These are phyloP conservation scores for Leptinotarsa rubiginosa DNA, from an alignment of 2,888 invertebrate species.

Conservation along the genomic window DNA sequence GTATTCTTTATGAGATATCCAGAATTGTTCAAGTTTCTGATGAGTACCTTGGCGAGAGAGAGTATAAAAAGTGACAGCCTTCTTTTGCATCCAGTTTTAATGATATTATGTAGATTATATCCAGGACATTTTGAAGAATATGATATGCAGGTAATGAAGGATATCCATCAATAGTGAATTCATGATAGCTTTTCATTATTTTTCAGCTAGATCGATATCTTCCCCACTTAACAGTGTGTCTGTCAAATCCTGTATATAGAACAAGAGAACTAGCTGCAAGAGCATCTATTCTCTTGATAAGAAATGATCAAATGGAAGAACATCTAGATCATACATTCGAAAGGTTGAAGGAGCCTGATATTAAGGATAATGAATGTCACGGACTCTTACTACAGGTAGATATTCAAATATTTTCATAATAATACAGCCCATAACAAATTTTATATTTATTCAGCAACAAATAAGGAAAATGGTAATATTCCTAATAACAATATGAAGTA, in stretches of 20 bases:
- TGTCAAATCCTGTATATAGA: slow-evolving; percentile 74
- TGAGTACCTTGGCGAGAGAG: slow-evolving; percentile 58
- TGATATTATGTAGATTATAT: slow-evolving; percentile 82
- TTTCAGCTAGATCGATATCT: slow-evolving; percentile 75
- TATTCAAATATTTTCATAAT: slow-evolving; percentile 12
- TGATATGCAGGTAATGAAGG: slow-evolving; percentile 69
- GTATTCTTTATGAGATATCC: slow-evolving; percentile 84
- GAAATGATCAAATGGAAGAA: slow-evolving; percentile 57
- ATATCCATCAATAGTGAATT: background rate
- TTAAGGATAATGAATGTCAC: slow-evolving; percentile 73
- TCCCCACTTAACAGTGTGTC: slow-evolving; percentile 74
- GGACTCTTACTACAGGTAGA: slow-evolving; percentile 76
- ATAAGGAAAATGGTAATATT: too few relatives aligned
- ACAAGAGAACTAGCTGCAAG: slow-evolving; percentile 80
- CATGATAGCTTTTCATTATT: slow-evolving; percentile 44
- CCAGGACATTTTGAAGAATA: slow-evolving; percentile 80
- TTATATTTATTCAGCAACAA: too few relatives aligned
- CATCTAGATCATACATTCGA: slow-evolving; percentile 55
- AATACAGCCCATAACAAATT: background rate
- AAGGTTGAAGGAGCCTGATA: slow-evolving; percentile 48
- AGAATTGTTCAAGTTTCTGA: slow-evolving; percentile 71
- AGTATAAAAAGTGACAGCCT: slow-evolving; percentile 68
- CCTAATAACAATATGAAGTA: too few relatives aligned
- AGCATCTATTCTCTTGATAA: slow-evolving; percentile 74
- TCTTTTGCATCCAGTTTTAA: slow-evolving; percentile 80